phyloP scores from a whole-genome alignment of 2,888 invertebrate species.

The Stenolophus ochropezus region DNA sequence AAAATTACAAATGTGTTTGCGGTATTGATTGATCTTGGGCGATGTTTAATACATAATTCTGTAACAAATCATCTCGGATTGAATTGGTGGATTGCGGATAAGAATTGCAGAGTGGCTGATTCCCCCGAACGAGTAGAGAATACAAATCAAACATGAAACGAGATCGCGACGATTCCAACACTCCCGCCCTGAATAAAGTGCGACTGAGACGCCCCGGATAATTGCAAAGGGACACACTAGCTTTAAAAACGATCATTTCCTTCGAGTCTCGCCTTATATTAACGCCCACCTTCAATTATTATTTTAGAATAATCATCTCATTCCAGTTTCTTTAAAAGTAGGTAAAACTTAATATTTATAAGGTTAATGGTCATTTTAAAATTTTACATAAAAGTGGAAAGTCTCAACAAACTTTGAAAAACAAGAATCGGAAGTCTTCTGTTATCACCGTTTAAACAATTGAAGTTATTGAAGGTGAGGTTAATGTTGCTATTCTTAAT shows the following conservation, averaged over 20 bases:
- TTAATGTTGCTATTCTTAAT: no score
- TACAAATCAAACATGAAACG: not conserved
- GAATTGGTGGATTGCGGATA: not conserved
- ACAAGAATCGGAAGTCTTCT: no score
- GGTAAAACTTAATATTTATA: no score
- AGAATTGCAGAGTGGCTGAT: not conserved
- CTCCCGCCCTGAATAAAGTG: not conserved
- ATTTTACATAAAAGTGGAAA: no score
- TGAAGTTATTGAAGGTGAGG: no score
- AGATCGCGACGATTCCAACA: not conserved
- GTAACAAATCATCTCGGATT: not conserved
- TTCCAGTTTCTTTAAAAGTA: no score
- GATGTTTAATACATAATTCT: not conserved
- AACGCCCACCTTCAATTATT: no score
- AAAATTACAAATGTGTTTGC: not conserved
- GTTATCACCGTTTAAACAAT: no score
- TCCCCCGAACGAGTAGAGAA: not conserved
- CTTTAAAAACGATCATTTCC: not conserved
- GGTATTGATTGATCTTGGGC: not conserved
- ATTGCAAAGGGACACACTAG: not conserved
- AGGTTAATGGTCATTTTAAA: no score
- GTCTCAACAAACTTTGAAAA: no score
- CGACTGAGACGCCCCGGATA: not conserved
- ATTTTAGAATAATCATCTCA: no score
- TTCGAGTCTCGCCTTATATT: not conserved